Evolutionary conservation across 1,140 invertebrate genomes (phyloP).

Genomic region (Pseudomyrmex gracilis): DNA sequence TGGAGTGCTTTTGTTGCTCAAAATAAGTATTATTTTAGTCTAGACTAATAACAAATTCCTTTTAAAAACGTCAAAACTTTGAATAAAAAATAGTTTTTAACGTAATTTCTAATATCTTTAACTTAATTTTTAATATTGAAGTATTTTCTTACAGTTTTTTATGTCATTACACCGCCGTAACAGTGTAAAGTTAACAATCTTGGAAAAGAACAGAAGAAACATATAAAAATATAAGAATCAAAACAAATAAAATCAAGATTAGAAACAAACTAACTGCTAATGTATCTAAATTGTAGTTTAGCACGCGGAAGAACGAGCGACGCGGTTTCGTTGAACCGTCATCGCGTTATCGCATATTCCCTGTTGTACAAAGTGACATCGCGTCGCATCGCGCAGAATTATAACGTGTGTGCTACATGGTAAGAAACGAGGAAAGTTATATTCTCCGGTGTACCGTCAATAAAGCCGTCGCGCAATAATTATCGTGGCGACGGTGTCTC

Average conservation of each 20-base stretch:
- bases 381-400: constrained; percentile 42
- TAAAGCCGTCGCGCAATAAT: constrained; percentile 58
- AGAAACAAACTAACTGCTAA: neutral
- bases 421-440: constrained; percentile 29
- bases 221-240: neutral
- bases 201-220: too few relatives aligned
- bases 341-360: constrained; percentile 50
- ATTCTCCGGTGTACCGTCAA: constrained; percentile 58
- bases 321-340: constrained; percentile 16
- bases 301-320: constrained; percentile 16
- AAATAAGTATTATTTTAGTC: too few relatives aligned
- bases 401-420: constrained; percentile 26
- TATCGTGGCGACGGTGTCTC: constrained; percentile 47
- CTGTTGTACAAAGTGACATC: constrained; percentile 48
- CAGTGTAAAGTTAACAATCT: too few relatives aligned
- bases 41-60: too few relatives aligned
- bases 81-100: too few relatives aligned
- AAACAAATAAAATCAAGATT: neutral
- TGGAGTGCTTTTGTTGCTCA: too few relatives aligned
- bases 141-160: too few relatives aligned
- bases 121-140: too few relatives aligned
- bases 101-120: too few relatives aligned
- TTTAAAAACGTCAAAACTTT: too few relatives aligned
- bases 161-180: too few relatives aligned
- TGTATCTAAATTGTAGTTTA: constrained; percentile 31